Percentiles rank a stretch among this genome's conserved stretches.
Evolutionary conservation across 2,113 vertebrate species (phyloP).

Genomic region (Hippotragus niger): DNA sequence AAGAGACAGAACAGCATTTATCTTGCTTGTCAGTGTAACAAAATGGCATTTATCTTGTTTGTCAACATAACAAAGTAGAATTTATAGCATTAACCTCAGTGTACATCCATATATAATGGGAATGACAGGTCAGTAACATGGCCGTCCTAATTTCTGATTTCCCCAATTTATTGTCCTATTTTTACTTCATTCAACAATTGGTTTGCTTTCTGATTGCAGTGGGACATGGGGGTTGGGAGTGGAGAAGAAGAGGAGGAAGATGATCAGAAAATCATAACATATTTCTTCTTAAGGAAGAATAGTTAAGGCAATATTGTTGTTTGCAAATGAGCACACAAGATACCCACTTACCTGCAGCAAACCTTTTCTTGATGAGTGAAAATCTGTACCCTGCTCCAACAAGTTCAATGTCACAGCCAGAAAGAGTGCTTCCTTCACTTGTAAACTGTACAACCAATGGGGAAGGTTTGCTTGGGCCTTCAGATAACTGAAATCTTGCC

Average conservation of each 20-base stretch:
- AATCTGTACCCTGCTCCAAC: constrained; percentile 95
- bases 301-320: not conserved
- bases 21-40: not conserved
- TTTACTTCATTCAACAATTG: not conserved
- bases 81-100: not conserved
- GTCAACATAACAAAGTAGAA: not conserved
- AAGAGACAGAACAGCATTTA: not conserved
- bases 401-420: constrained; percentile 95
- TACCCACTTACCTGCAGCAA: constrained; percentile 91
- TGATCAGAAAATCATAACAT: not conserved
- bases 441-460: constrained; percentile 96
- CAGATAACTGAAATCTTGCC: constrained; percentile 93
- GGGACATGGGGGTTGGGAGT: not conserved
- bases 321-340: not conserved
- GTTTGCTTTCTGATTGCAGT: not conserved
- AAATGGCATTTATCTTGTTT: not conserved
- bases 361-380: constrained; percentile 98
- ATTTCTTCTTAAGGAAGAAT: not conserved
- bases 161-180: not conserved
- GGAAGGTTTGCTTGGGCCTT: constrained; percentile 94
- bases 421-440: constrained; percentile 96
- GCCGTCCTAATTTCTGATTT: not conserved
- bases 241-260: not conserved
- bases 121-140: not conserved
- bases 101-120: not conserved